Conservation (phyloP, 23 tunicate species). For the Trididemnum nubilum region DNA sequence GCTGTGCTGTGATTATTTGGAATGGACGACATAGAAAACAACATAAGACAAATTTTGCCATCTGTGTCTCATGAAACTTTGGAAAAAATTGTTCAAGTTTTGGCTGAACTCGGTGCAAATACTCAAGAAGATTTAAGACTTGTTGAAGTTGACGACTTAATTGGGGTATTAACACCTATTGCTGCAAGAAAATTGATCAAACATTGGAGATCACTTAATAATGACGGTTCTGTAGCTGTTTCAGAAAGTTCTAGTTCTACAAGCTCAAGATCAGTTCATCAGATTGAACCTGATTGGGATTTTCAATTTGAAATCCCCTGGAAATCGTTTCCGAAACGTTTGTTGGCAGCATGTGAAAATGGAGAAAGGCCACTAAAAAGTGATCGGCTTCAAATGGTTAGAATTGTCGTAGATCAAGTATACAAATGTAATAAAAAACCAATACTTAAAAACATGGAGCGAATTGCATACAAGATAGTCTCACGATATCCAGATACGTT, state of each 20-base stretch:
- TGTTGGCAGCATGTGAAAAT: constrained; percentile 6
- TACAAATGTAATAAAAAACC: neutral
- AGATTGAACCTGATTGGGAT: neutral
- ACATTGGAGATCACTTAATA: neutral
- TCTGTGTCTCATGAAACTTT: neutral
- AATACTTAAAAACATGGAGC: neutral
- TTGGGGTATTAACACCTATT: neutral
- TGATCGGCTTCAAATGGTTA: neutral
- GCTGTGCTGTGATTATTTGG: too few species aligned
- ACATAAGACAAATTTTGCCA: too few species aligned
- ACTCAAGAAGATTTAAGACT: neutral
- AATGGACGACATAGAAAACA: neutral
- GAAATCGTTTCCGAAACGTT: constrained; percentile 2
- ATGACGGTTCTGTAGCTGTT: too few species aligned
- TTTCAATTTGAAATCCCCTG: neutral
- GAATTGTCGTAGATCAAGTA: neutral
- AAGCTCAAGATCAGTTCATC: neutral
- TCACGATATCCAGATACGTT: constrained; percentile 14
- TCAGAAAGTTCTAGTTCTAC: too few species aligned
- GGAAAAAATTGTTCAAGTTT: neutral
- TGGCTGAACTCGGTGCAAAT: neutral
- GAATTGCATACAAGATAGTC: neutral
- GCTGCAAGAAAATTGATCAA: neutral
- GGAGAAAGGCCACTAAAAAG: neutral
- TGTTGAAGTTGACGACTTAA: neutral